phyloP scores from a whole-genome alignment of 1,140 invertebrate species.

The Trichonephila clavipes region DNA sequence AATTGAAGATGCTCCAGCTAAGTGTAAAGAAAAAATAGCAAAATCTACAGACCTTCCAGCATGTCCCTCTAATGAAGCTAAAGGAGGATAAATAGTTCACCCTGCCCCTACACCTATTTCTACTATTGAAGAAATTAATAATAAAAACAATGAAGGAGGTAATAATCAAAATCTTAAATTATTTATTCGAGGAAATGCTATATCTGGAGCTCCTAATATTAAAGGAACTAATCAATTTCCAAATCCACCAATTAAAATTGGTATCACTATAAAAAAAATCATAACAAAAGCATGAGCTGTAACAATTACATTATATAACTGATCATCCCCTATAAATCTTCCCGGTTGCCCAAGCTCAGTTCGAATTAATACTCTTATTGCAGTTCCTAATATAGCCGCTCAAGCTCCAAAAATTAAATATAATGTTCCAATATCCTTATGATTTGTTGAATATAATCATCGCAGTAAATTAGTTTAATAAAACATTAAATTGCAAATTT shows the following conservation, averaged over 20 bases:
- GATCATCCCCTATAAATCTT: slow-evolving; percentile 85
- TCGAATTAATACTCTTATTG: slow-evolving; percentile 86
- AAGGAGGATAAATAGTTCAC: slow-evolving; percentile 87
- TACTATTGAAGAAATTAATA: slow-evolving; percentile 84
- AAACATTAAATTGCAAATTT: slow-evolving; percentile 62
- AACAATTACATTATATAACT: slow-evolving; percentile 88
- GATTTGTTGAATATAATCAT: slow-evolving; percentile 86
- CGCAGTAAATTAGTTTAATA: slow-evolving; percentile 77
- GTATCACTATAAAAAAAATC: slow-evolving; percentile 91
- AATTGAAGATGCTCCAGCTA: slow-evolving; percentile 86
- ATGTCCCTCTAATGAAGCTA: slow-evolving; percentile 84
- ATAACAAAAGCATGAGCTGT: slow-evolving; percentile 88
- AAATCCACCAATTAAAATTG: slow-evolving; percentile 89
- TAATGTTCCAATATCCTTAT: slow-evolving; percentile 89
- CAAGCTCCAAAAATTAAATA: slow-evolving; percentile 88
- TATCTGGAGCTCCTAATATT: slow-evolving; percentile 87
- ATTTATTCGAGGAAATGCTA: slow-evolving; percentile 89
- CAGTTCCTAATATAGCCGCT: slow-evolving; percentile 85
- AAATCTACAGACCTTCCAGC: slow-evolving; percentile 85
- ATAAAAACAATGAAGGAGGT: slow-evolving; percentile 84
- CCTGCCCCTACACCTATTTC: slow-evolving; percentile 85
- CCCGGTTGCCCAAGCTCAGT: slow-evolving; percentile 85
- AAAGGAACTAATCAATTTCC: slow-evolving; percentile 89
- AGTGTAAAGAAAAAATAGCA: slow-evolving; percentile 86
- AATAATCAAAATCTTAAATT: slow-evolving; percentile 89